These are phyloP conservation scores for Calephelis perditalis DNA, from an alignment of 2,888 invertebrate genomes.

Conservation along the genomic window DNA sequence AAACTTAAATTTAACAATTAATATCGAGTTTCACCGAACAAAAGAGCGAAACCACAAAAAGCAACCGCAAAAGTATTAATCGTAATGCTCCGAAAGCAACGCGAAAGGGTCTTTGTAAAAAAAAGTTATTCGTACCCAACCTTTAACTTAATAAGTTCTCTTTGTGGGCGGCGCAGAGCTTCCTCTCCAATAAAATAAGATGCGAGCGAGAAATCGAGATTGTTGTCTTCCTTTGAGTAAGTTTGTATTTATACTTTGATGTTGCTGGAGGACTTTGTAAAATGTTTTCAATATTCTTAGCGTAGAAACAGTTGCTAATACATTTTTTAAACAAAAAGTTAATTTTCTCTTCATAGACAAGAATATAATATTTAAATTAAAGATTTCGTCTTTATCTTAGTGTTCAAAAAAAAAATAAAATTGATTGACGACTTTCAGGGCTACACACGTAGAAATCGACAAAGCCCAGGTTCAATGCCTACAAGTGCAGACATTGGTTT, in stretches of 20 bases:
- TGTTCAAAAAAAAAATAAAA: too few species aligned
- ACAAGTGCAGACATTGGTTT: too few species aligned
- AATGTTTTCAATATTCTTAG: not conserved
- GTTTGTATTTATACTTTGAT: slow-evolving; percentile 4
- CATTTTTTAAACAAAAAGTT: too few species aligned
- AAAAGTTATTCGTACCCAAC: slow-evolving; percentile 1
- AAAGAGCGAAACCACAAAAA: not conserved
- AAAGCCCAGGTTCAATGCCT: too few species aligned
- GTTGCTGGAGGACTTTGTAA: not conserved
- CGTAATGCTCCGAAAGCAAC: not conserved
- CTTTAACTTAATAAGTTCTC: slow-evolving; percentile 7
- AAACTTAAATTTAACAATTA: not conserved
- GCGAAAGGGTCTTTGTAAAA: slow-evolving; percentile 2
- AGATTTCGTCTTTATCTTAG: too few species aligned
- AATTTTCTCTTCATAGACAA: too few species aligned
- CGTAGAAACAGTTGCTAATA: too few species aligned
- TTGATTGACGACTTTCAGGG: too few species aligned
- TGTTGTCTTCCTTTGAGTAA: slow-evolving; percentile 7
- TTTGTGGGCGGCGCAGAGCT: not conserved
- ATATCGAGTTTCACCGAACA: not conserved
- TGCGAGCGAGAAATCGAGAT: slow-evolving; percentile 3
- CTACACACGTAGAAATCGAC: too few species aligned
- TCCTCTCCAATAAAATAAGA: not conserved
- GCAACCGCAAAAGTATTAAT: slow-evolving; percentile 6
- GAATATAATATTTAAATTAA: too few species aligned